These are phyloP conservation scores for Pegoplata infirma DNA, from an alignment of 2,888 invertebrate genomes.

Conservation along the genomic window DNA sequence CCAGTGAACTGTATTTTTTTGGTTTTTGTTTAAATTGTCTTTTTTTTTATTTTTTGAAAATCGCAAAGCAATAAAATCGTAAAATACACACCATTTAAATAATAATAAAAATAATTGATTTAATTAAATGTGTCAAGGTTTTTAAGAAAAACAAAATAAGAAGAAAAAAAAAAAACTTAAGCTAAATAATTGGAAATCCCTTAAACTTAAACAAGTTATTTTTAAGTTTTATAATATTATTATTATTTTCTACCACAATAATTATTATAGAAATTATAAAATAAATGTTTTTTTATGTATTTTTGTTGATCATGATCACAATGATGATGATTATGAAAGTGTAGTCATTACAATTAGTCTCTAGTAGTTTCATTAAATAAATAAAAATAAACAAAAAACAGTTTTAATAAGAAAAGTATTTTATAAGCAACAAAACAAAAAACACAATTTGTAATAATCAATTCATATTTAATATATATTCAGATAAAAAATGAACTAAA, in stretches of 20 bases:
- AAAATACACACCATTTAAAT: constrained; percentile 4
- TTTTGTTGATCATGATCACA: no score
- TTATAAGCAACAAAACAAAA: constrained; percentile 23
- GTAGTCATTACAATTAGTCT: constrained; percentile 56
- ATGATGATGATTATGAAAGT: constrained; percentile 38
- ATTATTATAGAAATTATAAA: background rate
- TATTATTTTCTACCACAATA: constrained; percentile 42
- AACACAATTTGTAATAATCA: constrained; percentile 17
- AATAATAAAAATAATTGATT: constrained; percentile 27
- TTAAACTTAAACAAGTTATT: constrained; percentile 25
- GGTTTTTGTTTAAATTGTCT: background rate
- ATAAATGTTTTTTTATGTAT: constrained; percentile 50
- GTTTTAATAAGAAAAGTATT: constrained; percentile 41
- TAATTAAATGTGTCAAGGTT: background rate
- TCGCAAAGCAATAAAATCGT: constrained; percentile 42
- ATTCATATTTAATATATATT: constrained; percentile 19
- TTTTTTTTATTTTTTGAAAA: background rate
- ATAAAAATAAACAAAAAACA: constrained; percentile 16
- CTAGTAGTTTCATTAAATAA: constrained; percentile 47
- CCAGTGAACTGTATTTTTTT: constrained; percentile 45
- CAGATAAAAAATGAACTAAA: background rate
- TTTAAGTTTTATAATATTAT: constrained; percentile 20
- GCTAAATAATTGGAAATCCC: constrained; percentile 24
- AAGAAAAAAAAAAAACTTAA: constrained; percentile 24
- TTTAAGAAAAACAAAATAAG: constrained; percentile 9